These are phyloP conservation scores for Drosophila paranaensis DNA, from an alignment of 2,888 invertebrate species.

Conservation along the genomic window DNA sequence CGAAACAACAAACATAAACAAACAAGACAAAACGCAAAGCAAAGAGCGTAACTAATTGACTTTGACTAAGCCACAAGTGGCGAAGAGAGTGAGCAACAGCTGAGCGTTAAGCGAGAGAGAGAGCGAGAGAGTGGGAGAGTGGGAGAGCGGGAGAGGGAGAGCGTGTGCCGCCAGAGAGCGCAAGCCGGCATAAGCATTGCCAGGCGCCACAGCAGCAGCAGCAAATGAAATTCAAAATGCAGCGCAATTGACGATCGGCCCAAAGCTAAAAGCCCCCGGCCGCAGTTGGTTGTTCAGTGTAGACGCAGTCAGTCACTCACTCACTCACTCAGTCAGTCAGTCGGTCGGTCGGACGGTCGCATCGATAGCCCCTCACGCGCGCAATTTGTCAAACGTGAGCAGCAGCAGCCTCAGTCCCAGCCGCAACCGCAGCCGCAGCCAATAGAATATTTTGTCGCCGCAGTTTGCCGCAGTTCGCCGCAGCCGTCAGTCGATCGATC, in stretches of 20 bases:
- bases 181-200: conserved; percentile 54
- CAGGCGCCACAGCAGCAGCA: conserved; percentile 42
- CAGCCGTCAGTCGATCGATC: conserved; percentile 42
- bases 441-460: conserved; percentile 60
- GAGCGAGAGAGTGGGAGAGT: conserved; percentile 1
- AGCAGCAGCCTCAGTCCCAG: neutral
- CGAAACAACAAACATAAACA: conserved; percentile 66
- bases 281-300: conserved; percentile 22
- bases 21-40: conserved; percentile 50
- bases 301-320: conserved; percentile 25
- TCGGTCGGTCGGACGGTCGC: conserved; percentile 20
- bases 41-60: conserved; percentile 71
- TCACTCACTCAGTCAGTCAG: conserved; percentile 21
- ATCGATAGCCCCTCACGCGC: conserved; percentile 44
- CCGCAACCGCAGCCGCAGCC: conserved; percentile 1
- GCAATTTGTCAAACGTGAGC: conserved; percentile 50
- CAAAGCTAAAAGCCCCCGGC: conserved; percentile 11
- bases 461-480: conserved; percentile 25
- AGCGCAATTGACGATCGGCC: conserved; percentile 68
- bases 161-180: conserved; percentile 2
- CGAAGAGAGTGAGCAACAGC: conserved; percentile 50
- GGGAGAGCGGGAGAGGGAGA: neutral
- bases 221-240: conserved; percentile 65
- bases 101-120: conserved; percentile 25
- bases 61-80: conserved; percentile 53